Percentiles rank a stretch among this genome's conserved stretches.
Conservation (phyloP, 1,140 invertebrate genomes). For the Lepidurus arcticus region DNA sequence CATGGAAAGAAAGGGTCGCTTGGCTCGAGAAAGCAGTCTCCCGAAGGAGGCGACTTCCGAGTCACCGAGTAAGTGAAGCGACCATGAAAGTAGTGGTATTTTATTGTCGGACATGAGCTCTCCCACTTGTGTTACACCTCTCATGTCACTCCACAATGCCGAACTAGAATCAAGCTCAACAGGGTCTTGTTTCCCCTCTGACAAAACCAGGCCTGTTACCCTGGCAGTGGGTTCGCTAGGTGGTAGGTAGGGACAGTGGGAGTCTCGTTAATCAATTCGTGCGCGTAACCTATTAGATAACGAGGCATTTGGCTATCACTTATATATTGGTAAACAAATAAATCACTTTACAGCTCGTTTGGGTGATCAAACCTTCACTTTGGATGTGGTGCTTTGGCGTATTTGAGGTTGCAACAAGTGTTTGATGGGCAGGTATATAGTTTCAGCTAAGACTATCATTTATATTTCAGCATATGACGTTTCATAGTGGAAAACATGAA, state of each 20-base stretch:
- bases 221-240: conserved; percentile 69
- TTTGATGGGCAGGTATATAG: too few relatives aligned
- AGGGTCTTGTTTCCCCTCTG: conserved; percentile 75
- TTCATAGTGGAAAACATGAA: too few relatives aligned
- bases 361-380: too few relatives aligned
- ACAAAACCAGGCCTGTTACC: conserved; percentile 61
- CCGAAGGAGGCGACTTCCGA: conserved; percentile 43
- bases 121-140: conserved; percentile 71
- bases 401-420: too few relatives aligned
- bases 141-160: conserved; percentile 73
- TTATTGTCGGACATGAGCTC: conserved; percentile 50
- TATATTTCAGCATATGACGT: too few relatives aligned
- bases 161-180: conserved; percentile 80
- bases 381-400: too few relatives aligned
- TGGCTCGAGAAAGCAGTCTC: too few relatives aligned
- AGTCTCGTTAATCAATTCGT: conserved; percentile 59
- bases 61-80: conserved; percentile 58
- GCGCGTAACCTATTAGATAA: conserved; percentile 62
- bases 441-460: too few relatives aligned
- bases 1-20: too few relatives aligned
- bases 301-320: conserved; percentile 50
- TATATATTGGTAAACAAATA: too few relatives aligned
- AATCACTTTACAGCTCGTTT: too few relatives aligned
- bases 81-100: conserved; percentile 67
- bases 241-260: conserved; percentile 50